These are phyloP conservation scores for Radopholus similis DNA, from an alignment of 1,140 invertebrate species.

Conservation along the genomic window DNA sequence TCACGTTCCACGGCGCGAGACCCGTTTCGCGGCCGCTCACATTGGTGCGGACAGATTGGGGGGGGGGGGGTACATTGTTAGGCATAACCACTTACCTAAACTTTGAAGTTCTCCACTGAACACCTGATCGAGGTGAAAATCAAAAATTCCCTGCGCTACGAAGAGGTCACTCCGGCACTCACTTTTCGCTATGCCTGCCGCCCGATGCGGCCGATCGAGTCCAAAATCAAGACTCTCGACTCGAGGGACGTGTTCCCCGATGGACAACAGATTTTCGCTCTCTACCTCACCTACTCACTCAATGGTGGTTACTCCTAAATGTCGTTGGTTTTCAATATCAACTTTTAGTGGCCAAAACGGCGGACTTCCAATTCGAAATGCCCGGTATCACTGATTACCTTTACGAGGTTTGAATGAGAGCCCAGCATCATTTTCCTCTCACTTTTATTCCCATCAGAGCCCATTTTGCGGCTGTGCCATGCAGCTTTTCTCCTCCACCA, in stretches of 20 bases:
- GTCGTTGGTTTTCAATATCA: not conserved
- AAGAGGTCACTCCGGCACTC: slow-evolving; percentile 31
- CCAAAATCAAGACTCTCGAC: slow-evolving; percentile 34
- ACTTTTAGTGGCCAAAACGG: slow-evolving; percentile 38
- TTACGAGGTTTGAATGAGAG: slow-evolving; percentile 68
- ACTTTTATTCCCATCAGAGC: slow-evolving; percentile 63
- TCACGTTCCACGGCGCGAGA: slow-evolving; percentile 32
- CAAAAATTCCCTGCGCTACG: slow-evolving; percentile 27
- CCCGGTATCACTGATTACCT: slow-evolving; percentile 78
- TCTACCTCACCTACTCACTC: slow-evolving; percentile 35
- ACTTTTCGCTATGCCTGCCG: slow-evolving; percentile 23
- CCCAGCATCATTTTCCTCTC: not conserved
- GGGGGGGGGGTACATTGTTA: too few species aligned
- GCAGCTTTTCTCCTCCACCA: slow-evolving; percentile 88
- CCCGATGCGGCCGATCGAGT: slow-evolving; percentile 28
- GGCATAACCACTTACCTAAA: slow-evolving; percentile 5
- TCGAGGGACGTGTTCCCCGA: slow-evolving; percentile 33
- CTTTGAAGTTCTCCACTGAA: slow-evolving; percentile 38
- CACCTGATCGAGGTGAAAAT: slow-evolving; percentile 7
- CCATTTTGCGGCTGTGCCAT: slow-evolving; percentile 92
- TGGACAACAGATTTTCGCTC: slow-evolving; percentile 33
- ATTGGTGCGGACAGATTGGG: too few species aligned
- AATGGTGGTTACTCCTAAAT: slow-evolving; percentile 18
- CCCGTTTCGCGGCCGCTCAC: not conserved
- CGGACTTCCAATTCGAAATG: slow-evolving; percentile 33